Base-by-base conservation (phyloP, 1,140 invertebrate species). In the Stenopsyche tienmushanensis region DNA sequence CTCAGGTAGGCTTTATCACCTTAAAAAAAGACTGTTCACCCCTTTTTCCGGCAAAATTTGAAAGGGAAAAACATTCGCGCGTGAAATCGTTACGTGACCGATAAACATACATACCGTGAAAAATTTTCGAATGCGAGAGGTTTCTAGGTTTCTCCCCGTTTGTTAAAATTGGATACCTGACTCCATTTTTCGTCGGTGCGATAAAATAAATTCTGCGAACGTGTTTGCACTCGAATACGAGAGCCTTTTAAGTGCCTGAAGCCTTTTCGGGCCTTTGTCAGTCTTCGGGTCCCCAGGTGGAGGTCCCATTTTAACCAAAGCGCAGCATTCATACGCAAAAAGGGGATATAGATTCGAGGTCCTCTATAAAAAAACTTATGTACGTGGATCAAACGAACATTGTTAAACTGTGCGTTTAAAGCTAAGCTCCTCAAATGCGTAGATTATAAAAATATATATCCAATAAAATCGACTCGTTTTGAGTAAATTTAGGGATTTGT, bases 171-270 rank as follows among this genome's bases (percentile, higher is more conserved):
- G 50, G 20, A 25, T 55, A 29, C 39, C 5, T n/a, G 50, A 23
- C 50, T 20, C 29, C 54, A 29, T 57, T 57, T 57, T 57, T 57
- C 54, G 52, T 29, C 52, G 26, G 29, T 15, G 52, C 20, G 26
- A 29, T 57, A 57, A 57, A 57, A 57, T 57, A 57, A 57, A 57
- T 57, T 42, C 23, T 24, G 54, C 29, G 39, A 17, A 57, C 54
- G 54, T 57, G 54, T 57, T 57, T 42, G 54, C 54, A 57, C 15
- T 57, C 26, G 7, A 39, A 23, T 24, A 42, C 18, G 34, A 21
- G 18, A 55, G 15, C 15, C 18, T 23, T 13, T 29, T 42, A 42
- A 57, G 39, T 23, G 39, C 29, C 39, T 21, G 20, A 21, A 21
- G 54, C 17, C 18, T 39, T 49, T 23, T 20, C 15, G n/a, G 3